Base-by-base conservation (phyloP, 2,888 invertebrate species). In the Eilema depressum region DNA sequence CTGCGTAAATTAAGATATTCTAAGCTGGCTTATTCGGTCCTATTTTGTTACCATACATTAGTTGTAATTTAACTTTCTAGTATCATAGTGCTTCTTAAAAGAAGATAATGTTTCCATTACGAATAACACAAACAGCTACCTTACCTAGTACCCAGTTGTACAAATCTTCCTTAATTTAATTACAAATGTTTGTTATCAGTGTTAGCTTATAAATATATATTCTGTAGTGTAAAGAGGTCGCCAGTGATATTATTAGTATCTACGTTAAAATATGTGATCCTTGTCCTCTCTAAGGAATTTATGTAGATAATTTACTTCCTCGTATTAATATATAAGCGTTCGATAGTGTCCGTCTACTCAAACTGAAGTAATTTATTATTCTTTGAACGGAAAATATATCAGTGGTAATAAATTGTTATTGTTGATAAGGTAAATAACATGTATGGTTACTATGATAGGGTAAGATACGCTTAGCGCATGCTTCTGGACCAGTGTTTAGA, bases 201-300 rank as follows among this genome's bases (percentile, higher is more conserved):
- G n/a, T 28, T 23, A 37, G n/a, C 28, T 12, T 23, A 60, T 59
- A 63, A 30, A 64, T 64, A 74, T 70, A 37, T 73, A 79, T 71
- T 56, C 65, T 66, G 57, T 66, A 59, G 67, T 57, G 72, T 63
- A 83, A 81, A 66, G 78, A 74, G 81, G 81, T 81, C 81, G 60
- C 63, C 70, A 53, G 70, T 77, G 69, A 71, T 83, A 78, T 76
- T 76, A 76, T 69, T 71, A 73, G 56, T 64, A 66, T 53, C 53
- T 8, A 53, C 41, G 69, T 65, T 69, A 63, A 71, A 68, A 68
- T 69, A 70, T 67, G 60, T 71, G 64, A 66, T 74, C 65, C 62
- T 68, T 71, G 71, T 61, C 61, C 67, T 30, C 53, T 63, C 56
- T 60, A 25, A 63, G 70, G 62, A 73, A 73, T 69, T 37, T 70